Evolutionary conservation across 2,113 vertebrate species (phyloP).

Genomic region (Sphyrna mokarran): DNA sequence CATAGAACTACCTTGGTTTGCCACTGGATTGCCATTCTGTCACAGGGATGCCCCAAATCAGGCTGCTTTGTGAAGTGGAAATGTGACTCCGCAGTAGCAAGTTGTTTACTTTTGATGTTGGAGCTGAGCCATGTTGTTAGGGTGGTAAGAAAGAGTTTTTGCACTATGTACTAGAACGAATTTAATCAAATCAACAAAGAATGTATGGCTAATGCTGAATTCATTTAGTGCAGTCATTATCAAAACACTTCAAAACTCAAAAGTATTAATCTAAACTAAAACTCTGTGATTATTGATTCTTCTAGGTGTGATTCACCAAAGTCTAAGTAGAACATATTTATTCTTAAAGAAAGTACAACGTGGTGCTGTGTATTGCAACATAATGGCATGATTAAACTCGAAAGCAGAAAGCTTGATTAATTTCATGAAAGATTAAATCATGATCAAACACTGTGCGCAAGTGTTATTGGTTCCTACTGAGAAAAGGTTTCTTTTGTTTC

Average conservation of each 20-base stretch:
- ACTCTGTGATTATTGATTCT: not conserved
- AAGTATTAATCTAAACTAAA: not conserved
- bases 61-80: not conserved
- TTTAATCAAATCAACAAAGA: not conserved
- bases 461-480: not conserved
- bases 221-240: not conserved
- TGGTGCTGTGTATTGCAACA: not conserved
- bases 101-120: not conserved
- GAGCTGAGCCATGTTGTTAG: not conserved
- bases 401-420: not conserved
- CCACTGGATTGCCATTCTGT: not conserved
- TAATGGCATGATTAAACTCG: not conserved
- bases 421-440: not conserved
- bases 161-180: not conserved
- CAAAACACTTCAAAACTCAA: not conserved
- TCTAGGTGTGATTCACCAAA: not conserved
- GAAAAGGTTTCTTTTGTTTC: not conserved
- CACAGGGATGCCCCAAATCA: not conserved
- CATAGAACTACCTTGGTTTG: not conserved
- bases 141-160: not conserved
- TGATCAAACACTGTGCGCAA: not conserved
- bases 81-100: not conserved
- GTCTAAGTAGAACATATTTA: not conserved
- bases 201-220: not conserved
- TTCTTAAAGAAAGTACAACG: not conserved